phyloP scores from a whole-genome alignment of 2,888 invertebrate species.

The Meghimatium bilineatum region DNA sequence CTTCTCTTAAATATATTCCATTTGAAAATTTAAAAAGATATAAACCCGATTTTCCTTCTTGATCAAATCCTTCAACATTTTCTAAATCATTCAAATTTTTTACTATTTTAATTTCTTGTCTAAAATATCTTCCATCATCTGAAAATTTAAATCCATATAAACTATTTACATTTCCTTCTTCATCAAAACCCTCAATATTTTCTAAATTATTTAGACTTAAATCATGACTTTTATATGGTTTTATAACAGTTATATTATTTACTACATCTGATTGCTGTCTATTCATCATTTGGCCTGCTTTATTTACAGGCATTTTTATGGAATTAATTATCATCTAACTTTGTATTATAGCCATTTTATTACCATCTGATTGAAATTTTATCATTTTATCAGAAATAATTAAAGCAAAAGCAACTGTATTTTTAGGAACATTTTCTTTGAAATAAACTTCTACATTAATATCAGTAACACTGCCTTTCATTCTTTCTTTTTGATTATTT shows the following conservation, averaged over 20 bases:
- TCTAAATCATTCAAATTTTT: not conserved
- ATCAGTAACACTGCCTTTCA: not conserved
- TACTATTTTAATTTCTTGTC: not conserved
- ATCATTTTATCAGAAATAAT: constrained; percentile 10
- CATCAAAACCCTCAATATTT: constrained; percentile 5
- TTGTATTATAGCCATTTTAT: not conserved
- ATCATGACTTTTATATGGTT: not conserved
- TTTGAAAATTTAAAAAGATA: constrained; percentile 13
- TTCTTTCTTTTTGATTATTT: constrained; percentile 17
- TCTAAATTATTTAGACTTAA: constrained; percentile 1
- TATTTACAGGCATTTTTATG: not conserved
- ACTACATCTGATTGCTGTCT: not conserved
- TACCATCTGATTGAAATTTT: constrained; percentile 21
- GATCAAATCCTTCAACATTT: constrained; percentile 4
- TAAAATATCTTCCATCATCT: not conserved
- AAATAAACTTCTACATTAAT: not conserved
- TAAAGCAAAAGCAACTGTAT: constrained; percentile 1
- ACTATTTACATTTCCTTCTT: not conserved
- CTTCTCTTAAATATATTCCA: constrained; percentile 19
- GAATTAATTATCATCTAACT: not conserved
- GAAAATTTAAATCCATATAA: not conserved
- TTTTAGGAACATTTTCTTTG: not conserved
- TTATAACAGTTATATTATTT: not conserved
- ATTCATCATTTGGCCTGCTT: not conserved
- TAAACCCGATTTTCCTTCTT: constrained; percentile 14